Evolutionary conservation across 2,797 vertebrate species (phyloP).

Genomic region (Strix occidentalis): DNA sequence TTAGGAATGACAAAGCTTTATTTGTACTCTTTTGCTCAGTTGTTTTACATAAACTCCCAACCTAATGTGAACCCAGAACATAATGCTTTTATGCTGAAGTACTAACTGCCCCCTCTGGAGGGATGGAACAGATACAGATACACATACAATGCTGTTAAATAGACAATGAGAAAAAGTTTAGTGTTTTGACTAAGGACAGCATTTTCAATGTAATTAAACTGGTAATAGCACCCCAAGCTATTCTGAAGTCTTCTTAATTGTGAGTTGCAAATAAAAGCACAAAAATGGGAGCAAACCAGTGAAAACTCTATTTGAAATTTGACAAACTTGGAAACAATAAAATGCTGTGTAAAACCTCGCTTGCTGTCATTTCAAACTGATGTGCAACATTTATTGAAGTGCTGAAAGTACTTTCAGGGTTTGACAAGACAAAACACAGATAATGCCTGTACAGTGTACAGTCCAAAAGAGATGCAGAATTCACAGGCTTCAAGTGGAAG

Average conservation of each 20-base stretch:
- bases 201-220: not conserved
- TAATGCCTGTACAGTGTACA: not conserved
- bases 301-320: not conserved
- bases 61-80: not conserved
- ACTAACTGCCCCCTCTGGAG: not conserved
- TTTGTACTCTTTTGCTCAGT: slow-evolving; percentile 5
- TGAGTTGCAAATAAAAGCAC: not conserved
- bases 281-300: not conserved
- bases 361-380: not conserved
- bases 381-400: not conserved
- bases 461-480: not conserved
- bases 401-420: not conserved
- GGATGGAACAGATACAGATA: not conserved
- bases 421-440: not conserved
- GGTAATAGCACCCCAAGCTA: not conserved
- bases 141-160: not conserved
- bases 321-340: not conserved
- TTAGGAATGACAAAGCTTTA: slow-evolving; percentile 32
- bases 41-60: slow-evolving; percentile 16
- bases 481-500: not conserved
- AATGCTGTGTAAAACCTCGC: not conserved
- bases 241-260: not conserved
- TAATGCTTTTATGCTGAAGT: not conserved
- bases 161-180: not conserved
- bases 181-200: not conserved